Base-by-base conservation (phyloP, 2,888 invertebrate species). In the Epirrhoe alternata region DNA sequence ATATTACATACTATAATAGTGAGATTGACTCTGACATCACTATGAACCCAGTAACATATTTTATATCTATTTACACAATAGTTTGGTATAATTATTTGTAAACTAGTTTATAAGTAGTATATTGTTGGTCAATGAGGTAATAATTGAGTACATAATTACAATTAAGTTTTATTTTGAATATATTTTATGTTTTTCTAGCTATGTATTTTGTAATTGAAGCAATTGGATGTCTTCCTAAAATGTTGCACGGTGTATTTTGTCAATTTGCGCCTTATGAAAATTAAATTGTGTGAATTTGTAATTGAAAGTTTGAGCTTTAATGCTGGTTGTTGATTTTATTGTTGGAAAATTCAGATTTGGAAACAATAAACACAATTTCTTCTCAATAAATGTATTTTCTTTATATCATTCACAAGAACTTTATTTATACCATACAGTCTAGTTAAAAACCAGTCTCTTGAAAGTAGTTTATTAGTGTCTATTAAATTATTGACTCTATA, bases 281-380 rank as follows among this genome's bases (percentile, higher is more conserved):
- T 4, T 42, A 12, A 10, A 35, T 35, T 6, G 12, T 1, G 12
- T 12, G 12, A 12, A 12, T 12, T 12, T 12, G 12, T 42, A 42
- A 42, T 35, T 8, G 8, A 8, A 12, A 12, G 12, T 42, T 42
- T 42, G 38, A 38, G 38, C 38, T 38, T 1, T 12, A 38, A 38
- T 35, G 38, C 12, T 38, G 30, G n/a, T 33, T 55, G 55, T 55
- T 42, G n/a, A 45, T 45, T 54, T 16, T 31, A 31, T 52, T 54
- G 35, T 53, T 47, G 30, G 42, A 42, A 35, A 58, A 38, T 51
- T 59, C 8, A 16, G 38, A 49, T 45, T 53, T 53, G 49, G 38
- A 12, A 56, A 56, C 16, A 61, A 65, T 65, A 61, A 65, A 52
- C 33, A 59, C 33, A 56, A 56, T 55, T 60, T 8, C 10, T 47